phyloP scores from a whole-genome alignment of 2,888 invertebrate species.

The Globia sparganii region DNA sequence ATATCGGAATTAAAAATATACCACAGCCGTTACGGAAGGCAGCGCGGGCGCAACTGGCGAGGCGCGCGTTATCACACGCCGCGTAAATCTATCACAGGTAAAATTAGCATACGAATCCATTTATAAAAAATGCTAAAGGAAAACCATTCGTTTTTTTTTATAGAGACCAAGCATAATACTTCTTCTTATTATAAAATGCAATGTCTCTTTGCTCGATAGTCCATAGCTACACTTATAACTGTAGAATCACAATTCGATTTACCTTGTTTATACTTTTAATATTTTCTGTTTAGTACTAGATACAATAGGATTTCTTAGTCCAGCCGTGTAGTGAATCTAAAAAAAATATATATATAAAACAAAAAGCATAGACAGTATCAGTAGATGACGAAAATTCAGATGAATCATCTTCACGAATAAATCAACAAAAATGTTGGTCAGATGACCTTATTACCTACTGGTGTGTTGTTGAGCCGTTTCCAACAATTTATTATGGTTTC shows the following conservation, averaged over 20 bases:
- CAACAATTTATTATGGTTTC: conserved; percentile 19
- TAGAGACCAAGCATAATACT: not conserved
- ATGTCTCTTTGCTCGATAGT: not conserved
- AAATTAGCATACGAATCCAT: too few relatives aligned
- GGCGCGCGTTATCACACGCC: too few relatives aligned
- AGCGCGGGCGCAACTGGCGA: too few relatives aligned
- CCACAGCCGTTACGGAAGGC: too few relatives aligned
- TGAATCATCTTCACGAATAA: conserved; percentile 15
- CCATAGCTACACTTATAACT: not conserved
- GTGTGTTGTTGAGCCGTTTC: conserved; percentile 5
- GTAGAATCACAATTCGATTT: not conserved
- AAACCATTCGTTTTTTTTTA: too few relatives aligned
- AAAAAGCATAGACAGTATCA: not conserved
- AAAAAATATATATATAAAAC: too few relatives aligned
- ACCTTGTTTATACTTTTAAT: not conserved
- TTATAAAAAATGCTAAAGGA: too few relatives aligned
- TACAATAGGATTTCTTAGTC: not conserved
- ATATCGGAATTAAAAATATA: too few relatives aligned
- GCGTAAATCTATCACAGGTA: too few relatives aligned
- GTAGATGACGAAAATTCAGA: not conserved
- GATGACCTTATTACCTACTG: not conserved
- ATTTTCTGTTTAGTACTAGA: not conserved
- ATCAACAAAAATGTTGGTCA: not conserved
- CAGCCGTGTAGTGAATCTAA: not conserved
- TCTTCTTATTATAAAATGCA: not conserved